These are phyloP conservation scores for Hippocampus mohnikei DNA, from an alignment of 2,113 vertebrate species.

Conservation along the genomic window DNA sequence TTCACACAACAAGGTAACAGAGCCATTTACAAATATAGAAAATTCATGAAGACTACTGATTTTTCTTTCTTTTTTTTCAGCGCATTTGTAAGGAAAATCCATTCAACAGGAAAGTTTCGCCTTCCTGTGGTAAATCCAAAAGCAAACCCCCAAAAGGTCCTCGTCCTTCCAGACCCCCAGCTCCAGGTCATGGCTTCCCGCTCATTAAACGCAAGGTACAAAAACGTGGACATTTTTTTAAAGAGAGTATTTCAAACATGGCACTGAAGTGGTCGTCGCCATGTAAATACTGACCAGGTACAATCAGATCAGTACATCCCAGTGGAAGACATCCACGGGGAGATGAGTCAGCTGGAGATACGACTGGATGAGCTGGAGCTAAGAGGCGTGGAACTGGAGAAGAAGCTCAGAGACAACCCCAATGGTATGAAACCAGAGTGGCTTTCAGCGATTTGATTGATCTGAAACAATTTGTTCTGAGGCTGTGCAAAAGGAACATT, in stretches of 20 bases:
- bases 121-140: constrained; percentile 69
- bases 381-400: constrained; percentile 88
- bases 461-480: background rate
- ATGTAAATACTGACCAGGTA: constrained; percentile 72
- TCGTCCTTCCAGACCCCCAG: constrained; percentile 87
- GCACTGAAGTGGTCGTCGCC: background rate
- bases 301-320: constrained; percentile 96
- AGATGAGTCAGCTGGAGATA: constrained; percentile 88
- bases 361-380: constrained; percentile 90
- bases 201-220: constrained; percentile 96
- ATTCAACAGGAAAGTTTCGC: constrained; percentile 88
- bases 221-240: background rate
- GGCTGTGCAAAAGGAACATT: background rate
- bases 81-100: constrained; percentile 96
- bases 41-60: background rate
- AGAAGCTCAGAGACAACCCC: constrained; percentile 81
- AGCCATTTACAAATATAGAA: background rate
- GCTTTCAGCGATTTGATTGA: background rate
- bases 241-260: constrained; percentile 46
- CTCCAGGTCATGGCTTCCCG: constrained; percentile 92
- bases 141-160: constrained; percentile 80
- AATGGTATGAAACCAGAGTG: constrained; percentile 70
- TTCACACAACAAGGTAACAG: constrained; percentile 61
- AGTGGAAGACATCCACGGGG: constrained; percentile 87
- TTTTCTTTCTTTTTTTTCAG: constrained; percentile 58